phyloP scores from a whole-genome alignment of 2,113 vertebrate species.

The Thalassoma bifasciatum region DNA sequence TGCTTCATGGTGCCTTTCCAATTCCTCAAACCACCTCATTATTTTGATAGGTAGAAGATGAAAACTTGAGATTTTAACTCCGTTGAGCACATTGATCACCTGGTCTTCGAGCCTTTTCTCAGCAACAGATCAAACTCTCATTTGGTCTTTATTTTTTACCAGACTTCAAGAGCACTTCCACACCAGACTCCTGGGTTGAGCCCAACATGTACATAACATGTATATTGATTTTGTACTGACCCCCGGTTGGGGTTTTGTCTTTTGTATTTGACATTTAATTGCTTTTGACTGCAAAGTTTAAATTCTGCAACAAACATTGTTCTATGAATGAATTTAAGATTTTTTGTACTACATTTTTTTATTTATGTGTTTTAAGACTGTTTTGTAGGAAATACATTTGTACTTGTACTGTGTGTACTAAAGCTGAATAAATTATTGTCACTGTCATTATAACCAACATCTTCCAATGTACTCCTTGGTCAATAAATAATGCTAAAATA shows the following conservation, averaged over 20 bases:
- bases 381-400: conserved; percentile 39
- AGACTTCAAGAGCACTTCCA: conserved; percentile 19
- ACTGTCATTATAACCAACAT: conserved; percentile 42
- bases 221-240: conserved; percentile 44
- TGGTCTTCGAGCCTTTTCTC: neutral
- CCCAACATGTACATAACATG: conserved; percentile 49
- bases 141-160: neutral
- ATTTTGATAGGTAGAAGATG: neutral
- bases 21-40: neutral
- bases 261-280: conserved; percentile 16
- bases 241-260: conserved; percentile 9
- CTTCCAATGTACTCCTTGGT: conserved; percentile 26
- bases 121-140: neutral
- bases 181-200: conserved; percentile 56
- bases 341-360: conserved; percentile 68
- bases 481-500: conserved; percentile 66
- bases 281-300: conserved; percentile 50
- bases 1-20: conserved; percentile 11
- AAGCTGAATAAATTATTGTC: conserved; percentile 70
- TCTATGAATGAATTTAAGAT: conserved; percentile 36
- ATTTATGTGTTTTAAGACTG: conserved; percentile 71
- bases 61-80: neutral
- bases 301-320: conserved; percentile 27
- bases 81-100: neutral
- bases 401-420: conserved; percentile 32